phyloP scores from a whole-genome alignment of 2,113 vertebrate genomes.

The Phrynosoma platyrhinos region DNA sequence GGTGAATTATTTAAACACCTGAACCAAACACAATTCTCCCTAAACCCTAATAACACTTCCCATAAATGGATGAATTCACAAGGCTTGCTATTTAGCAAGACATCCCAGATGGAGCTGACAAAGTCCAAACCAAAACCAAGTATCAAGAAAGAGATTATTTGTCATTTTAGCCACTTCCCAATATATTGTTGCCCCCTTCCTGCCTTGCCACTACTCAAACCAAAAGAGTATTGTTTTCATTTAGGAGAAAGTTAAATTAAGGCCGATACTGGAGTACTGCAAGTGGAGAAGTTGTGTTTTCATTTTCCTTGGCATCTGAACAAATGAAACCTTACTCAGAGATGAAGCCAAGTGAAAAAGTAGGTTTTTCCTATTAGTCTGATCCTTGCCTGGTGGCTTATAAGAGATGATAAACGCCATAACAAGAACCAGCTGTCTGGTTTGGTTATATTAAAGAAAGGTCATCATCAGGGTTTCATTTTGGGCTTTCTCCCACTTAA shows the following conservation, averaged over 20 bases:
- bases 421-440: slow-evolving; percentile 58
- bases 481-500: slow-evolving; percentile 59
- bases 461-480: slow-evolving; percentile 62
- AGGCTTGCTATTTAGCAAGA: slow-evolving; percentile 6
- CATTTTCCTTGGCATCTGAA: slow-evolving; percentile 35
- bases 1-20: too few species aligned
- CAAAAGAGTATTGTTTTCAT: slow-evolving; percentile 33
- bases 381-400: slow-evolving; percentile 48
- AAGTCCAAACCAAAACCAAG: background rate
- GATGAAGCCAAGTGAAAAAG: slow-evolving; percentile 53
- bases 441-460: slow-evolving; percentile 66
- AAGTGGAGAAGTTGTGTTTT: slow-evolving; percentile 41
- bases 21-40: too few species aligned
- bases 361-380: slow-evolving; percentile 43
- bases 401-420: slow-evolving; percentile 58
- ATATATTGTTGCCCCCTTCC: background rate
- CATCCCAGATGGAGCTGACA: slow-evolving; percentile 1
- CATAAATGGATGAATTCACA: slow-evolving; percentile 1
- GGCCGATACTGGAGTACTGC: slow-evolving; percentile 13
- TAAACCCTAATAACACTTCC: background rate
- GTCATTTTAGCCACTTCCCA: slow-evolving; percentile 20
- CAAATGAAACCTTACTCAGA: slow-evolving; percentile 41
- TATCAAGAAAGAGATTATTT: background rate
- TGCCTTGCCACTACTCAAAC: slow-evolving; percentile 21
- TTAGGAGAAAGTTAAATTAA: slow-evolving; percentile 52